phyloP scores from a whole-genome alignment of 2,797 vertebrate species.

The Emys orbicularis region DNA sequence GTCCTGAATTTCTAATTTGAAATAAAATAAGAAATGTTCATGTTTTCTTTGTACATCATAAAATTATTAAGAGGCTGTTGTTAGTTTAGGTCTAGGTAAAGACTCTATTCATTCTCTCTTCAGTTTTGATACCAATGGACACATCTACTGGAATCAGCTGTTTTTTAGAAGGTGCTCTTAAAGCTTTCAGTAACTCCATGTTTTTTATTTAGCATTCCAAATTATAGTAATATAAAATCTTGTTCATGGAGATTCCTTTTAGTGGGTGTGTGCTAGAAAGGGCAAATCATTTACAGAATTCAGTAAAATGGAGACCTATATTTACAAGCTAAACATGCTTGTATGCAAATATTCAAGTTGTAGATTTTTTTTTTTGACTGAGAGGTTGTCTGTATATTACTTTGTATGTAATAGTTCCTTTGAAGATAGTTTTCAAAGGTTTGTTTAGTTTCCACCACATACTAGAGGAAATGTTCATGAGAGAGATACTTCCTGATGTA shows the following conservation, averaged over 20 bases:
- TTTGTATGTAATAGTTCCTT: background rate
- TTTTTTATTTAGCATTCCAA: background rate
- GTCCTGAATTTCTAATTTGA: background rate
- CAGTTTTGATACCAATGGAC: background rate
- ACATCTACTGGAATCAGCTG: background rate
- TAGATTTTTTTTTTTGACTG: slow-evolving; percentile 15
- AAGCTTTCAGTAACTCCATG: background rate
- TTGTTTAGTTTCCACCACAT: background rate
- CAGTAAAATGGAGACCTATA: background rate
- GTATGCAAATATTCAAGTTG: slow-evolving; percentile 23
- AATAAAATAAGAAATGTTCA: background rate
- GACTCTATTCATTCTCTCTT: background rate
- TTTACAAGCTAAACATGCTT: background rate
- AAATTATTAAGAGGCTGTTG: background rate
- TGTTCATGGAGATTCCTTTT: background rate
- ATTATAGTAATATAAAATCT: background rate
- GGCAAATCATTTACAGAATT: background rate
- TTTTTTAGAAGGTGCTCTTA: background rate
- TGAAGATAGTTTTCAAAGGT: slow-evolving; percentile 51
- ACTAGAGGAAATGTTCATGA: background rate
- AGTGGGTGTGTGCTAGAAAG: background rate
- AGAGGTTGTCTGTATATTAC: background rate
- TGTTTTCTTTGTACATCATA: background rate
- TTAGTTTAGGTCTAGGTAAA: background rate
- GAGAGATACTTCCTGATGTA: background rate